These are phyloP conservation scores for Malacoraja senta DNA, from an alignment of 2,797 vertebrate genomes.

Conservation along the genomic window DNA sequence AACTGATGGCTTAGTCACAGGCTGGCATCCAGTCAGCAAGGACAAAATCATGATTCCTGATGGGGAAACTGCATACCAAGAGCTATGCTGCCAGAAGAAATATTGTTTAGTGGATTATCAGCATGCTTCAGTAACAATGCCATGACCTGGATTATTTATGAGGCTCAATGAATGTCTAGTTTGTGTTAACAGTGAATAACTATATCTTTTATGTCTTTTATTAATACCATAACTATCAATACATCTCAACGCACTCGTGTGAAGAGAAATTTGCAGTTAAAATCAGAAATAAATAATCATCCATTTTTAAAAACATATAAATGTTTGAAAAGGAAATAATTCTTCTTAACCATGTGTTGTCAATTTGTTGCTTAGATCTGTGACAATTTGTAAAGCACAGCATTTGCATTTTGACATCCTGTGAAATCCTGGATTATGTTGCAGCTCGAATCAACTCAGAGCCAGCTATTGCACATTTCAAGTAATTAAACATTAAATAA, in stretches of 20 bases:
- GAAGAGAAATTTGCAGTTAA: background rate
- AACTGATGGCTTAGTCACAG: background rate
- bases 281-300: background rate
- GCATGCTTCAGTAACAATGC: background rate
- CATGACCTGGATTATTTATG: background rate
- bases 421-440: slow-evolving; percentile 17
- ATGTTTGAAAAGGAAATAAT: background rate
- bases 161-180: background rate
- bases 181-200: too few species aligned
- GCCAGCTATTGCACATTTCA: slow-evolving; percentile 17
- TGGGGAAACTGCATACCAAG: background rate
- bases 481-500: slow-evolving; percentile 1
- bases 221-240: background rate
- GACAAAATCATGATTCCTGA: background rate
- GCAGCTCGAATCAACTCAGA: background rate
- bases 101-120: background rate
- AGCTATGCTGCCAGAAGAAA: background rate
- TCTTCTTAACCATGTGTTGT: background rate
- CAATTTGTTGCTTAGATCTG: slow-evolving; percentile 3
- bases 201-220: background rate
- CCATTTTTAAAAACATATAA: background rate
- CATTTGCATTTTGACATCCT: slow-evolving; percentile 22
- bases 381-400: background rate
- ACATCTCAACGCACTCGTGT: too few species aligned
- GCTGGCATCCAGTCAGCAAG: background rate